Evolutionary conservation across 2,797 vertebrate genomes (phyloP).

Genomic region (Nasua narica): DNA sequence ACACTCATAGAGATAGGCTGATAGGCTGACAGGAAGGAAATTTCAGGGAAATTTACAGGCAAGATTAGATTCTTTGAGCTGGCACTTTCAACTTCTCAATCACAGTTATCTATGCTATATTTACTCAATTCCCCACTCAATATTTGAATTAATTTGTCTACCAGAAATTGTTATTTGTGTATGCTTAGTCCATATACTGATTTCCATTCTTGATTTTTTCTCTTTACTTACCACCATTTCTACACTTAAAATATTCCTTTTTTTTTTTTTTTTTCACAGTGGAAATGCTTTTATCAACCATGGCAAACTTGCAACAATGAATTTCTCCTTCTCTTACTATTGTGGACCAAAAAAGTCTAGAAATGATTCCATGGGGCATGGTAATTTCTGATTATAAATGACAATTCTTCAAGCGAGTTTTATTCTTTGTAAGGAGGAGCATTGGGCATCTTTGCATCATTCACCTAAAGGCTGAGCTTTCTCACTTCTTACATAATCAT

Average conservation of each 20-base stretch:
- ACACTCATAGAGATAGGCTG: accelerated
- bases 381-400: background rate
- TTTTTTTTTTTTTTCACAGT: background rate
- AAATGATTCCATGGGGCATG: background rate
- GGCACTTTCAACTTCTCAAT: background rate
- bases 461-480: background rate
- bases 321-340: background rate
- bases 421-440: background rate
- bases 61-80: background rate
- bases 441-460: background rate
- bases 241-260: background rate
- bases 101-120: background rate
- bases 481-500: background rate
- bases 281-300: background rate
- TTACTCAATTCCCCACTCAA: background rate
- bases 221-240: background rate
- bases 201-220: background rate
- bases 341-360: background rate
- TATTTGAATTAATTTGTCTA: background rate
- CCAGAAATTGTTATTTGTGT: background rate
- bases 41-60: background rate
- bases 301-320: background rate
- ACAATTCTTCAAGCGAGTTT: background rate
- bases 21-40: background rate
- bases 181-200: background rate